Percentiles rank a stretch among this genome's conserved stretches.
Conservation (phyloP, 2,797 vertebrate species). For the Morelia viridis region DNA sequence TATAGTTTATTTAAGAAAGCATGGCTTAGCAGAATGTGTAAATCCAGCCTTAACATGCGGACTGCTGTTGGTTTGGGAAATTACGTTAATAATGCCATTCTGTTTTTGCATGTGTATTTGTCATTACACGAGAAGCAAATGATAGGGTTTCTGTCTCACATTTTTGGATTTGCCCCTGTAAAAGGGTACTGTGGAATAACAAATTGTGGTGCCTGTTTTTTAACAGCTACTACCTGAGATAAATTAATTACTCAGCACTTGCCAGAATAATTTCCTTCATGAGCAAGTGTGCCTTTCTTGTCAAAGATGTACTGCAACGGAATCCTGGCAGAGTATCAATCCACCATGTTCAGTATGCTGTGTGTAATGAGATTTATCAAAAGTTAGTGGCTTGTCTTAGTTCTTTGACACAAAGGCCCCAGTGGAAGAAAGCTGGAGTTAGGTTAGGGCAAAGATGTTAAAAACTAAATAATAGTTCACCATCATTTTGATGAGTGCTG, state of each 20-base stretch:
- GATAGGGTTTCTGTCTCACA: background rate
- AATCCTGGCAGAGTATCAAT: background rate
- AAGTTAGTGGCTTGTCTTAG: background rate
- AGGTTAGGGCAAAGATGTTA: background rate
- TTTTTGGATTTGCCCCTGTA: background rate
- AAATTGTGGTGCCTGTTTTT: background rate
- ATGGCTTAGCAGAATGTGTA: background rate
- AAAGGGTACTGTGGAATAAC: background rate
- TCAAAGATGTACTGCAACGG: background rate
- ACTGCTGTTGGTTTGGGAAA: background rate
- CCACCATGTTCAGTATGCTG: background rate
- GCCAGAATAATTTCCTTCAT: background rate
- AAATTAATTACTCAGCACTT: background rate
- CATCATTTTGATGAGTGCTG: background rate
- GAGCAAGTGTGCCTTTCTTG: background rate
- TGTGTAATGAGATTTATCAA: background rate
- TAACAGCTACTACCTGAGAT: background rate
- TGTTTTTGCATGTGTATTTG: background rate
- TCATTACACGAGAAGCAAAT: background rate
- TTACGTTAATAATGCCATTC: background rate
- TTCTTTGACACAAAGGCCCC: background rate
- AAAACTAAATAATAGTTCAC: background rate
- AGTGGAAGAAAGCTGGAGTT: background rate
- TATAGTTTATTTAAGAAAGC: background rate
- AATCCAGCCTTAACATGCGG: background rate